Base-by-base conservation (phyloP, 1,140 invertebrate genomes). In the Mactra quadrangularis region DNA sequence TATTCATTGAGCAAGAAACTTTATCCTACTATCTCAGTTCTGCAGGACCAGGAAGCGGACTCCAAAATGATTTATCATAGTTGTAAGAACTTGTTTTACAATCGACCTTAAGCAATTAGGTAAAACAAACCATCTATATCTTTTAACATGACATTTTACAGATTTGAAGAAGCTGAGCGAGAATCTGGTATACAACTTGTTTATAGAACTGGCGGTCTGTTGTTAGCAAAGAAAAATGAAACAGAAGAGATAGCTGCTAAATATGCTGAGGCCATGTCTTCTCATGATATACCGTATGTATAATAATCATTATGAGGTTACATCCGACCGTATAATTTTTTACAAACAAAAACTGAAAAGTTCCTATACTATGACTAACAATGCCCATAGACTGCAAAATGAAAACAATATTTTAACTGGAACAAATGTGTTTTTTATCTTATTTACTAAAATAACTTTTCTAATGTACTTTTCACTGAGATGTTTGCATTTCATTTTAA, bases 161-260 rank as follows among this genome's bases (percentile, higher is more conserved):
- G 91, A 3, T 92, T 88, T 86, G 53, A 71, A 4, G 86, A 86
- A 31, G 87, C 90, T 0, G 91, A 92, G 78, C 59, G 75, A n/a
- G 91, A 92, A 71, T 90, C 91, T 0, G 91, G 91, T 7, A 60
- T 89, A 59, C 85, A 91, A 72, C 53, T 92, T 41, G 88, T 92
- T 0, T 87, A 88, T 55, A 90, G 84, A 52, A 87, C 88, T 11
- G 91, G 91, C 33, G 87, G 87, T 13, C 82, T 92, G 27, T 75
- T 89, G 22, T 76, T 90, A 25, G 83, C 86, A 15, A 84, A 82
- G 22, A 88, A 82, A 47, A 86, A 84, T 1, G 84, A 86, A 47
- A 86, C 86, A 35, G 88, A 86, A 1, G 53, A 78, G 35, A 77
- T 89, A 11, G 81, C 90, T 29, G 84, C 87, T n/a, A 50, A 78